phyloP scores from a whole-genome alignment of 2,888 invertebrate genomes.

The Aleiodes testaceus region DNA sequence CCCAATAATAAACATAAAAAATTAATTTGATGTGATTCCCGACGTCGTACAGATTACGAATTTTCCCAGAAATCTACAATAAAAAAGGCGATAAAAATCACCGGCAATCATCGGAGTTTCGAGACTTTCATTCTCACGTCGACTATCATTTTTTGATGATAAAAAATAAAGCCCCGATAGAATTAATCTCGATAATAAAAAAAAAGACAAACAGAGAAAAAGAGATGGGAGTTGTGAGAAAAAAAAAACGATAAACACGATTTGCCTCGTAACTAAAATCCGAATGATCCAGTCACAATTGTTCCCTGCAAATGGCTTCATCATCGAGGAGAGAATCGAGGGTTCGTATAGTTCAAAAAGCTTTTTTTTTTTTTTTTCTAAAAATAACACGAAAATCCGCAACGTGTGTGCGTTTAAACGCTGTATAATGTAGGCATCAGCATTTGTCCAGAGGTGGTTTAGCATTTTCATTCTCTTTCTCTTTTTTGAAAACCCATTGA shows the following conservation, averaged over 20 bases:
- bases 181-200: conserved; percentile 19
- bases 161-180: too few species aligned
- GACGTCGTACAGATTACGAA: too few species aligned
- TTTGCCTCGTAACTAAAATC: not conserved
- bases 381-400: not conserved
- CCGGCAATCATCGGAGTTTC: too few species aligned
- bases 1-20: too few species aligned
- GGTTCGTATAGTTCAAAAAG: conserved; percentile 5
- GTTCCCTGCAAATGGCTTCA: not conserved
- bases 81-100: too few species aligned
- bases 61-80: too few species aligned
- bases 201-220: not conserved
- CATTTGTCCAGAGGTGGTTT: not conserved
- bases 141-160: too few species aligned
- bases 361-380: too few species aligned
- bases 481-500: conserved; percentile 15
- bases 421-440: conserved; percentile 14
- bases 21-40: too few species aligned
- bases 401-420: not conserved
- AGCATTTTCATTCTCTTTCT: not conserved
- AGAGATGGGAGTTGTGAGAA: not conserved
- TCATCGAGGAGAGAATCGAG: not conserved
- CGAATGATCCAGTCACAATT: conserved; percentile 5
- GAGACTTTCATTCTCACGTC: too few species aligned
- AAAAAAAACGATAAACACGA: conserved; percentile 12